These are phyloP conservation scores for Ceratotherium simum DNA, from an alignment of 2,113 vertebrate genomes.

Conservation along the genomic window DNA sequence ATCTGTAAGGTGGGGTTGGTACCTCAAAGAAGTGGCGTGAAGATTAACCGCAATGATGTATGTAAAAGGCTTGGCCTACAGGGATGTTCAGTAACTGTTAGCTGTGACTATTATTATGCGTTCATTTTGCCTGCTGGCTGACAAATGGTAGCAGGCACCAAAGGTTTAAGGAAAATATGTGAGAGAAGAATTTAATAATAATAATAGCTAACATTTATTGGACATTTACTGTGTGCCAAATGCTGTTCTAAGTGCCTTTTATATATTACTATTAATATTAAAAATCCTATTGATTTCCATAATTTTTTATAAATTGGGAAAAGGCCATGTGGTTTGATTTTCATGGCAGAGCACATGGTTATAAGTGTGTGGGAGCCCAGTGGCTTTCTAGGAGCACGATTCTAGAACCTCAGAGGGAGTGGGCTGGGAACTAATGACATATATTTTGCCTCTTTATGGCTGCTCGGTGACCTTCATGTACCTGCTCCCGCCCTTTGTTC, in stretches of 20 bases:
- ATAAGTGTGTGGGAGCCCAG: not conserved
- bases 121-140: not conserved
- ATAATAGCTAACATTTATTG: not conserved
- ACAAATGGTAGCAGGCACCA: not conserved
- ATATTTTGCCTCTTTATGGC: not conserved
- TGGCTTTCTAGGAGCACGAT: not conserved
- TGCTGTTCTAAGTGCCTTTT: not conserved
- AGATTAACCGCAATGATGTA: not conserved
- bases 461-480: not conserved
- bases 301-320: constrained; percentile 20
- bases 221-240: not conserved
- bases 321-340: constrained; percentile 22
- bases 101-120: too few relatives aligned
- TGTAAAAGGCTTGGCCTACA: not conserved
- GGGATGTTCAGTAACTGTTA: not conserved
- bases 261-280: constrained; percentile 35
- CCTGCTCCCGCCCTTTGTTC: not conserved
- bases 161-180: constrained; percentile 17
- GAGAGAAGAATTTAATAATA: not conserved
- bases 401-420: constrained; percentile 2
- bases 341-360: not conserved
- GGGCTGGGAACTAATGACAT: not conserved
- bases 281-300: constrained; percentile 12
- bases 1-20: not conserved
- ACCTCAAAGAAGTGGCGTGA: not conserved